Evolutionary conservation across 1,140 invertebrate genomes (phyloP).

Genomic region (Scaptomyza montana): DNA sequence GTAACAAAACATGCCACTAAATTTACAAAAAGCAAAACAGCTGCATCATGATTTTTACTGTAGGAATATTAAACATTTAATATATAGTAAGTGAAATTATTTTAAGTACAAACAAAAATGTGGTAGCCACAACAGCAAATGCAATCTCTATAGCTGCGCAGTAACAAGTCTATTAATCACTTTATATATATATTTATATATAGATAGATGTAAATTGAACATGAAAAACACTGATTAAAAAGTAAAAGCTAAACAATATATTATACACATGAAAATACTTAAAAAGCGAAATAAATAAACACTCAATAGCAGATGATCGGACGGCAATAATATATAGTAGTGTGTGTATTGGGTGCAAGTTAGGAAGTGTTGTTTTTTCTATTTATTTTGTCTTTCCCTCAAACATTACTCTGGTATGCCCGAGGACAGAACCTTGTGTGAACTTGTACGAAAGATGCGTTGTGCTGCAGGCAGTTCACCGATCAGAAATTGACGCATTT

Average conservation of each 20-base stretch:
- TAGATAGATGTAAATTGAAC: constrained; percentile 12
- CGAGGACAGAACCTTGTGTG: constrained; percentile 68
- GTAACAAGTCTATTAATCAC: constrained; percentile 5
- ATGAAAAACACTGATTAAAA: constrained; percentile 30
- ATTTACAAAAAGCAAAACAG: background rate
- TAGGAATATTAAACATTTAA: constrained; percentile 20
- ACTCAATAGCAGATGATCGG: constrained; percentile 8
- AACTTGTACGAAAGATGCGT: constrained; percentile 87
- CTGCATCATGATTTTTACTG: background rate
- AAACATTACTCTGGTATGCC: constrained; percentile 67
- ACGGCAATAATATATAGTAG: constrained; percentile 26
- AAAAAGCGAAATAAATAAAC: constrained; percentile 37
- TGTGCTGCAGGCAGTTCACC: constrained; percentile 89
- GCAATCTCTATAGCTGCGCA: background rate
- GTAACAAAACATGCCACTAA: background rate
- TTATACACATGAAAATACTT: background rate
- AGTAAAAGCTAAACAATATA: constrained; percentile 21
- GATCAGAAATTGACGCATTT: constrained; percentile 88
- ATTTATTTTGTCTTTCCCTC: too few relatives aligned
- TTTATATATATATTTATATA: background rate
- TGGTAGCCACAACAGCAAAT: background rate
- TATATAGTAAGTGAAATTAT: background rate
- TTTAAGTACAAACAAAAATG: constrained; percentile 24
- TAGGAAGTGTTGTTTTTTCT: too few relatives aligned
- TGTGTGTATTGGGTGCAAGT: too few relatives aligned